Evolutionary conservation across 1,140 invertebrate species (phyloP).

Genomic region (Lucilia sericata): DNA sequence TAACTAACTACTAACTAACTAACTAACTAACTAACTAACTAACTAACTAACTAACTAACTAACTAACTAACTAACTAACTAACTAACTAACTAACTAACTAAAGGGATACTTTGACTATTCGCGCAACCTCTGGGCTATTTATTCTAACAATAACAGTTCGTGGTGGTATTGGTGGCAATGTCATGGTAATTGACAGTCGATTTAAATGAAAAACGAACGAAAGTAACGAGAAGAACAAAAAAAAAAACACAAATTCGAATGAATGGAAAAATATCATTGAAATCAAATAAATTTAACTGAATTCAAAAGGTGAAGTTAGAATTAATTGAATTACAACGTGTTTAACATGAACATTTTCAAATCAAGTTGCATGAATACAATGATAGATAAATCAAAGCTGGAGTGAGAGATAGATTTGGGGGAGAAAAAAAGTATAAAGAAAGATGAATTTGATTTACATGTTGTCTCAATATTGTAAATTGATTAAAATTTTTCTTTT

Average conservation of each 20-base stretch:
- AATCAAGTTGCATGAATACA: conserved; percentile 29
- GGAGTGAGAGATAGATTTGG: background rate
- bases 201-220: conserved; percentile 38
- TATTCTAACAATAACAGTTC: background rate
- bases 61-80: too few species aligned
- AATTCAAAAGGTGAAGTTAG: conserved; percentile 36
- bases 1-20: too few species aligned
- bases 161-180: conserved; percentile 12
- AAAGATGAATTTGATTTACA: conserved; percentile 43
- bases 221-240: background rate
- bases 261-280: conserved; percentile 6
- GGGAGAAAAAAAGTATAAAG: too few species aligned
- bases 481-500: conserved; percentile 36
- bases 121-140: too few species aligned
- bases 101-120: too few species aligned
- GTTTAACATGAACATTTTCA: conserved; percentile 37
- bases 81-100: too few species aligned
- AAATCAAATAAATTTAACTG: conserved; percentile 32
- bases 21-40: too few species aligned
- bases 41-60: too few species aligned
- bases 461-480: conserved; percentile 36
- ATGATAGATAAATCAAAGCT: background rate
- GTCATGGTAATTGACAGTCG: conserved; percentile 40
- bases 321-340: conserved; percentile 44
- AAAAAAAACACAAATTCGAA: background rate